Evolutionary conservation across 2,888 invertebrate species (phyloP).

Genomic region (Limnephilus marmoratus): DNA sequence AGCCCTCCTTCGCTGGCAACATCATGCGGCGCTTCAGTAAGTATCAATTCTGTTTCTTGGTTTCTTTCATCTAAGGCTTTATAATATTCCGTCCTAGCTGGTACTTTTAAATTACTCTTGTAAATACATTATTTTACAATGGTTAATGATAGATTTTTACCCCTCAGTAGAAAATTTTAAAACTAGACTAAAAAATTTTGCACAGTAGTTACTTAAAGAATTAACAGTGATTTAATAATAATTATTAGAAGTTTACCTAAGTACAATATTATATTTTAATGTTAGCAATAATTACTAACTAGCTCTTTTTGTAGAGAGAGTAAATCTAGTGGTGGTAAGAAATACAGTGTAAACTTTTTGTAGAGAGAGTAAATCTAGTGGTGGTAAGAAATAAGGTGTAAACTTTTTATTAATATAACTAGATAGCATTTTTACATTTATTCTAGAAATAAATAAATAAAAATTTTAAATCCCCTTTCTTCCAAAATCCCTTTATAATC

Average conservation of each 20-base stretch:
- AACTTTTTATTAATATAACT: not conserved
- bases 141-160: constrained; percentile 16
- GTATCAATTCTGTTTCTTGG: constrained; percentile 73
- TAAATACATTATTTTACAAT: constrained; percentile 44
- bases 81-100: constrained; percentile 31
- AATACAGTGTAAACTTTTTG: not conserved
- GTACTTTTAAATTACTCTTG: constrained; percentile 20
- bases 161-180: not conserved
- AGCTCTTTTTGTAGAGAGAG: not conserved
- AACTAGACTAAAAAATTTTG: constrained; percentile 15
- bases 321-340: constrained; percentile 2
- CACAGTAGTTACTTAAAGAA: constrained; percentile 37
- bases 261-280: not conserved
- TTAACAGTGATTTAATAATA: constrained; percentile 17
- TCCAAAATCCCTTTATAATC: constrained; percentile 12
- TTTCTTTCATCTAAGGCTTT: constrained; percentile 20
- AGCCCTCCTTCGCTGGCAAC: constrained; percentile 83
- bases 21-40: constrained; percentile 93
- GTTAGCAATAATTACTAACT: not conserved
- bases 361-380: not conserved
- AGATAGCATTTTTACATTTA: not conserved
- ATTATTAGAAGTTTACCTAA: constrained; percentile 17
- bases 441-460: not conserved
- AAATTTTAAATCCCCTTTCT: not conserved
- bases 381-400: not conserved